Percentiles rank a stretch among this genome's conserved stretches.
Conservation (phyloP, 2,797 vertebrate genomes). For the Muraenolepis orangiensis region DNA sequence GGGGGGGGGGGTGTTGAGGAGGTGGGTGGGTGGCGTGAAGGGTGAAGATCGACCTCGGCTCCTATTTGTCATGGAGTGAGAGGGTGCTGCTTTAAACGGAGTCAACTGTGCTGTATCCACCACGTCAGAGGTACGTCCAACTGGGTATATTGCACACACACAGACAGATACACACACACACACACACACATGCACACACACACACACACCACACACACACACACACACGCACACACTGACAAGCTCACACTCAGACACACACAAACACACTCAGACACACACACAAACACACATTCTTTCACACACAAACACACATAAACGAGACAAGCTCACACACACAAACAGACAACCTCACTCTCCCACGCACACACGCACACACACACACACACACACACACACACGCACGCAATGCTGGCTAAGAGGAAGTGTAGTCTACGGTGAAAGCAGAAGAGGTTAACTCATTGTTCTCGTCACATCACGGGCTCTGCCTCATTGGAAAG, state of each 20-base stretch:
- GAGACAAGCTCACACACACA: not conserved
- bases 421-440: constrained; percentile 29
- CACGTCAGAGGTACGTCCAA: constrained; percentile 12
- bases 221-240: not conserved
- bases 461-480: constrained; percentile 47
- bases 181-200: not conserved
- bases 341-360: too few relatives aligned
- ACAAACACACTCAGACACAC: not conserved
- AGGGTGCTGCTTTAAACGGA: constrained; percentile 56
- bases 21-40: constrained; percentile 42
- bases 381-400: not conserved
- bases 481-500: constrained; percentile 21
- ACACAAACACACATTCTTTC: too few relatives aligned
- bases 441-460: constrained; percentile 31
- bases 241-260: too few relatives aligned
- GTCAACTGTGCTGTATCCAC: constrained; percentile 53
- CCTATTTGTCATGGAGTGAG: constrained; percentile 58
- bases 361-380: not conserved
- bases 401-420: constrained; percentile 36
- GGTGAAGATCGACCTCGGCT: constrained; percentile 55
- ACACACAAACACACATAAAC: not conserved
- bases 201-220: not conserved
- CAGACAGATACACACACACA: not conserved
- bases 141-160: constrained; percentile 21
- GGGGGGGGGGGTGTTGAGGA: not conserved